A percentile compares a stretch with the other conserved stretches of the same genome.
Evolutionary conservation across 1,140 invertebrate genomes (phyloP).

Genomic region (Brachionus rubens): DNA sequence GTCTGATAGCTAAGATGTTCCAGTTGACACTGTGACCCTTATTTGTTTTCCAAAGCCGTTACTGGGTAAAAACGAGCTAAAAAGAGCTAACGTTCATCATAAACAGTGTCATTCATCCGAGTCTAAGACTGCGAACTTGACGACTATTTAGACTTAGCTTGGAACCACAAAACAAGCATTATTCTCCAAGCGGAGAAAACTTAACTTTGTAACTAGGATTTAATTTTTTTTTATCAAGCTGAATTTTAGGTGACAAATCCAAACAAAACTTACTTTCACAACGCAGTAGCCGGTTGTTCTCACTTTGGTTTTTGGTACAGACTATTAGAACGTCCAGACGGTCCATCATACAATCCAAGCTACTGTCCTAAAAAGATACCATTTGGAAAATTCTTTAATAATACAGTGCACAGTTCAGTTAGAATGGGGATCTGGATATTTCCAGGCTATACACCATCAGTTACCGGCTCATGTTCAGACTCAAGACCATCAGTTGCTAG

Average conservation of each 20-base stretch:
- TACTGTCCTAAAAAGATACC: constrained; percentile 53
- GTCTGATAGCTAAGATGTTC: too few species aligned
- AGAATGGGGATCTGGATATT: constrained; percentile 59
- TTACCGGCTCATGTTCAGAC: constrained; percentile 28
- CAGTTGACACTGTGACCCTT: too few species aligned
- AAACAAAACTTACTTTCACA: constrained; percentile 54
- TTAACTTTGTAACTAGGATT: too few species aligned
- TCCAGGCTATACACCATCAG: constrained; percentile 50
- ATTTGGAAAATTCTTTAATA: constrained; percentile 53
- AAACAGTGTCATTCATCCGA: too few species aligned
- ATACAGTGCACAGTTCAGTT: constrained; percentile 55
- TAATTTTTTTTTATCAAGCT: too few species aligned
- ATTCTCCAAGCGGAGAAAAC: too few species aligned
- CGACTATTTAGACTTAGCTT: too few species aligned
- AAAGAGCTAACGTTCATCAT: too few species aligned
- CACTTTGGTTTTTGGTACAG: constrained; percentile 58
- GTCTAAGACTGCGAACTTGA: too few species aligned
- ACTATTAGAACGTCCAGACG: constrained; percentile 54
- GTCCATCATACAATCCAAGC: constrained; percentile 52
- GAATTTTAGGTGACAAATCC: constrained; percentile 56
- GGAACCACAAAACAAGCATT: too few species aligned
- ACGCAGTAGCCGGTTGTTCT: constrained; percentile 54
- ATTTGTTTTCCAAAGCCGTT: too few species aligned
- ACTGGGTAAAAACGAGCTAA: too few species aligned
- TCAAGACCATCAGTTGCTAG: constrained; percentile 15